Conservation (phyloP, 2,113 vertebrate genomes). For the Phasianus colchicus region DNA sequence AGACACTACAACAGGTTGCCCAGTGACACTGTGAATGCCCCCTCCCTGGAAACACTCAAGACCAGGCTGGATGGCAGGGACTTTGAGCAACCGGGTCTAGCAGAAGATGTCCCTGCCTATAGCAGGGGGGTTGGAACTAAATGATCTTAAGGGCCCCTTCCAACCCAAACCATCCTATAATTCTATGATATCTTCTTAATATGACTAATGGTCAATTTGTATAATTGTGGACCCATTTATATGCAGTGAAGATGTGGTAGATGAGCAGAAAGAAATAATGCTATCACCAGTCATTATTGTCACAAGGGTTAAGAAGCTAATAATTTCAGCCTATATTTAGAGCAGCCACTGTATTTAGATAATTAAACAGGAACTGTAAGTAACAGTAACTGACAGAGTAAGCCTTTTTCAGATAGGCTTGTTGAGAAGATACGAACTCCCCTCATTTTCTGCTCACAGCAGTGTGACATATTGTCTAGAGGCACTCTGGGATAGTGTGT, state of each 20-base stretch:
- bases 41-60: no score
- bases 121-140: no score
- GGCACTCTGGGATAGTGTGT: not conserved
- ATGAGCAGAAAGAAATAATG: not conserved
- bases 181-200: not conserved
- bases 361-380: not conserved
- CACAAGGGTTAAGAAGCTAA: not conserved
- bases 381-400: not conserved
- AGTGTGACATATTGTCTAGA: not conserved
- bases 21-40: no score
- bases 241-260: fast-evolving
- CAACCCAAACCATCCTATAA: no score
- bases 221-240: not conserved
- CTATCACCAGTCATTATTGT: not conserved
- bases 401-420: not conserved
- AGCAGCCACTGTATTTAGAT: not conserved
- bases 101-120: no score
- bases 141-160: no score
- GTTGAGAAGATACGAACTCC: not conserved
- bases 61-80: no score
- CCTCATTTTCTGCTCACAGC: not conserved
- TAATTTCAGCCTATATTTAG: not conserved
- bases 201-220: not conserved
- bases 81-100: no score
- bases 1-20: no score